These are phyloP conservation scores for Buteo buteo DNA, from an alignment of 2,113 vertebrate species.

Conservation along the genomic window DNA sequence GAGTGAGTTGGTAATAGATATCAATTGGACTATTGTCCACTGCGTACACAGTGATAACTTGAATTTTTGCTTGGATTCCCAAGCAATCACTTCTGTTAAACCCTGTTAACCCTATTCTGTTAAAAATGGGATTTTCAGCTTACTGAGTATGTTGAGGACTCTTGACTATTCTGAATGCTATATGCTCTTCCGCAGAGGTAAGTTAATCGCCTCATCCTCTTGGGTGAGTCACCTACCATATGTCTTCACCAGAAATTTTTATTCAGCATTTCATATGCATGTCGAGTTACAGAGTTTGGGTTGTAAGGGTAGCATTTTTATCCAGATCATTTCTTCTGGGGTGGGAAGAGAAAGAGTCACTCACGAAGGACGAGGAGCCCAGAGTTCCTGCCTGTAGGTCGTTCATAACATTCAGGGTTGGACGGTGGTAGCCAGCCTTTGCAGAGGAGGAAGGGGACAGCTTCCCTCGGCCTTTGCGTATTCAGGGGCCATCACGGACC, in stretches of 20 bases:
- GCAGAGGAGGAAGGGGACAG: not conserved
- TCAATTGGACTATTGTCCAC: not conserved
- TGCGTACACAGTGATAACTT: slow-evolving; percentile 41
- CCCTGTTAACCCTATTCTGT: not conserved
- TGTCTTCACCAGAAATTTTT: not conserved
- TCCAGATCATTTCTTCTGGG: not conserved
- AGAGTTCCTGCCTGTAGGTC: fast-evolving
- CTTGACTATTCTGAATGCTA: not conserved
- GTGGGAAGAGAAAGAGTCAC: not conserved
- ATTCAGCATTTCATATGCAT: not conserved
- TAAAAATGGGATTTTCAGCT: slow-evolving; percentile 23
- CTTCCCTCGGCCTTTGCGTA: not conserved
- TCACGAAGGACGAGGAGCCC: not conserved
- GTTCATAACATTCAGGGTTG: not conserved
- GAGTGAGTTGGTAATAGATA: slow-evolving; percentile 30
- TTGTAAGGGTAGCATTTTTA: not conserved
- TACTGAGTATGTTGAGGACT: not conserved
- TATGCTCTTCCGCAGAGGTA: not conserved
- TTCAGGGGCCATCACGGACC: fast-evolving
- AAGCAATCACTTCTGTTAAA: slow-evolving; percentile 25
- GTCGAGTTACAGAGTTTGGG: not conserved
- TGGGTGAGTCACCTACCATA: not conserved
- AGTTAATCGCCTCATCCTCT: not conserved
- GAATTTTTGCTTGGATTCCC: slow-evolving; percentile 58
- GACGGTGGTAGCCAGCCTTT: not conserved